These are phyloP conservation scores for Drosophila sulfurigaster DNA, from an alignment of 1,140 invertebrate genomes.

Conservation along the genomic window DNA sequence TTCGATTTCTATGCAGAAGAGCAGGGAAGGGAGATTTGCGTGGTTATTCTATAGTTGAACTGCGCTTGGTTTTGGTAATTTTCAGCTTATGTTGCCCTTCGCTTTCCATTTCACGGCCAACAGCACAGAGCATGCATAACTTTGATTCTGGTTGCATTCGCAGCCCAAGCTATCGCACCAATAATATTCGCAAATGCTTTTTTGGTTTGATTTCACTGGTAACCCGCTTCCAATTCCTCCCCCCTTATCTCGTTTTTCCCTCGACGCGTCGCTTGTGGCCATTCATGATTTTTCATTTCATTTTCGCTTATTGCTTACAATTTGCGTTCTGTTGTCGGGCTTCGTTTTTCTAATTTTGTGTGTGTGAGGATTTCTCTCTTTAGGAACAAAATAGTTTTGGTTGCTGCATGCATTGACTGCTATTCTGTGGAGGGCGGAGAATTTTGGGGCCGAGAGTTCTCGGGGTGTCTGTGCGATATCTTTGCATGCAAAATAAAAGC, in stretches of 20 bases:
- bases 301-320: constrained; percentile 82
- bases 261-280: constrained; percentile 38
- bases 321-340: constrained; percentile 66
- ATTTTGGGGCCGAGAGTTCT: constrained; percentile 20
- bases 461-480: constrained; percentile 61
- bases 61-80: constrained; percentile 54
- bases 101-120: constrained; percentile 78
- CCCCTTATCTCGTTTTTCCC: neutral
- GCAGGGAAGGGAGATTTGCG: neutral
- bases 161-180: constrained; percentile 30
- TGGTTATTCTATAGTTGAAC: constrained; percentile 3
- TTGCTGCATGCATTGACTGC: constrained; percentile 55
- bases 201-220: constrained; percentile 71
- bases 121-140: constrained; percentile 56
- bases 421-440: neutral
- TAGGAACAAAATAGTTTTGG: constrained; percentile 66
- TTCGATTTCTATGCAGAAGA: constrained; percentile 46
- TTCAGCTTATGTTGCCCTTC: constrained; percentile 68
- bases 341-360: constrained; percentile 75
- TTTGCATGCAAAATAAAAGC: constrained; percentile 79
- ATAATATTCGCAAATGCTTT: constrained; percentile 69
- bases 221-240: constrained; percentile 5
- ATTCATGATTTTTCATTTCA: constrained; percentile 83
- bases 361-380: constrained; percentile 58
- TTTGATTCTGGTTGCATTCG: constrained; percentile 47